Percentiles rank a stretch among this genome's conserved stretches.
phyloP scores from a whole-genome alignment of 2,113 vertebrate species.

The Rissa tridactyla region DNA sequence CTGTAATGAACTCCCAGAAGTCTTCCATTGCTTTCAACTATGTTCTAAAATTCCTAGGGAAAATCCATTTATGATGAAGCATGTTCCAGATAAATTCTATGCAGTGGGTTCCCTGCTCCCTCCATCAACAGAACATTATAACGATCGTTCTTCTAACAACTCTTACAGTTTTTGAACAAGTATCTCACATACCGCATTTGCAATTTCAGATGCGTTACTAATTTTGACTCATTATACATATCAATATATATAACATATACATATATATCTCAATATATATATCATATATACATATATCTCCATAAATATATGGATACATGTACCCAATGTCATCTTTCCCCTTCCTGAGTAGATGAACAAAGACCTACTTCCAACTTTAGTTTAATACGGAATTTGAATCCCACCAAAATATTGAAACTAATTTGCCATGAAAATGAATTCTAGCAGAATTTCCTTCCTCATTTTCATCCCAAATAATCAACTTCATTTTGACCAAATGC shows the following conservation, averaged over 20 bases:
- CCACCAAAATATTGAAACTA: neutral
- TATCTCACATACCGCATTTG: neutral
- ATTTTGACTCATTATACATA: neutral
- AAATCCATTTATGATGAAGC: neutral
- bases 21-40: neutral
- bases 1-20: neutral
- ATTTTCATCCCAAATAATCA: neutral
- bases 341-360: neutral
- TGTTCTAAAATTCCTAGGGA: neutral
- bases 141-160: too few species aligned
- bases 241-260: neutral
- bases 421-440: neutral
- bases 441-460: neutral
- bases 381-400: neutral
- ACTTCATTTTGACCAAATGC: neutral
- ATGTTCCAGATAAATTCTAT: neutral
- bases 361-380: neutral
- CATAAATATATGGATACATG: neutral
- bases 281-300: too few species aligned
- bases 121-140: neutral
- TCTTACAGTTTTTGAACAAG: neutral
- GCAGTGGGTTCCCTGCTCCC: neutral
- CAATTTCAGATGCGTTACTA: neutral
- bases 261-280: neutral
- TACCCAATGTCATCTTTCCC: neutral